These are phyloP conservation scores for Adela reaumurella DNA, from an alignment of 2,888 invertebrate genomes.

Conservation along the genomic window DNA sequence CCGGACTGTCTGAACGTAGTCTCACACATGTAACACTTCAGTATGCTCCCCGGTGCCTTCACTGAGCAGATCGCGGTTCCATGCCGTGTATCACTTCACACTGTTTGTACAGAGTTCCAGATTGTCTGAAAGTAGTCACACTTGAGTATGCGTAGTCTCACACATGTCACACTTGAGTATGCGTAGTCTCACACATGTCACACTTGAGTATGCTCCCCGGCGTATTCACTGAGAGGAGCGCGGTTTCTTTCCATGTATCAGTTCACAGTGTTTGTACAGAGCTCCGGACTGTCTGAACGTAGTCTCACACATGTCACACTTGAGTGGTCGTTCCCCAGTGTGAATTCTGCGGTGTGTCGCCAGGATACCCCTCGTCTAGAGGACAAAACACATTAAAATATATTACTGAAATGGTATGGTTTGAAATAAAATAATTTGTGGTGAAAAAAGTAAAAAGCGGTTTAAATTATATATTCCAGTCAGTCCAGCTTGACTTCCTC, in stretches of 20 bases:
- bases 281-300: constrained; percentile 1
- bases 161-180: not conserved
- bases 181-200: too few species aligned
- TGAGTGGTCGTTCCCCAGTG: not conserved
- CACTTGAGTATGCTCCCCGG: too few species aligned
- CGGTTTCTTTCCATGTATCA: not conserved
- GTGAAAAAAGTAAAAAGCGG: too few species aligned
- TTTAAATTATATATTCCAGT: too few species aligned
- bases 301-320: not conserved
- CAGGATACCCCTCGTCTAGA: not conserved
- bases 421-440: too few species aligned
- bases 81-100: not conserved
- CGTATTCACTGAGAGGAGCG: too few species aligned
- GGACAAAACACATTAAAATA: too few species aligned
- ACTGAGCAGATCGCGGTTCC: too few species aligned
- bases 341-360: not conserved
- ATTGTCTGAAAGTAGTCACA: constrained; percentile 2
- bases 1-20: too few species aligned
- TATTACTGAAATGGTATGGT: too few species aligned
- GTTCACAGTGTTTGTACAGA: not conserved
- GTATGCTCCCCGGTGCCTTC: not conserved
- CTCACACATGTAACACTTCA: not conserved
- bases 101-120: not conserved
- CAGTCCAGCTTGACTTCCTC: too few species aligned
- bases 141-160: not conserved